These are phyloP conservation scores for Campylomormyrus numenius DNA, from an alignment of 2,113 vertebrate genomes.

Conservation along the genomic window DNA sequence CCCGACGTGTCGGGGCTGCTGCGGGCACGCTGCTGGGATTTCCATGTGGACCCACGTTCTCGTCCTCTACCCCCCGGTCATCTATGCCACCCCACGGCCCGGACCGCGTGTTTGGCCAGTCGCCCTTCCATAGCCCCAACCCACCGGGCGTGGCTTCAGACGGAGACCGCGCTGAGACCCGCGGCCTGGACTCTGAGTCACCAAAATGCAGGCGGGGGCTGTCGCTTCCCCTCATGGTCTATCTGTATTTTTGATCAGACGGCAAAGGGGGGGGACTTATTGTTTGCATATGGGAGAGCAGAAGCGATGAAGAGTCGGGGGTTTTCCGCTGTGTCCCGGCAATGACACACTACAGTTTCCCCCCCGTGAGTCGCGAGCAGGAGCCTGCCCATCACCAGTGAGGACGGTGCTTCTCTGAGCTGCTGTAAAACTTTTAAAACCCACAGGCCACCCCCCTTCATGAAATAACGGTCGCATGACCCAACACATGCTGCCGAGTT, in stretches of 20 bases:
- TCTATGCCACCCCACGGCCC: background rate
- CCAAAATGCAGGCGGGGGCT: background rate
- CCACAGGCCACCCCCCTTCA: constrained; percentile 26
- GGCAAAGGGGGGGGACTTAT: constrained; percentile 9
- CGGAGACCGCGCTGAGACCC: background rate
- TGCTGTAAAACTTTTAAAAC: constrained; percentile 26
- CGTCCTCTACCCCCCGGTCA: too few relatives aligned
- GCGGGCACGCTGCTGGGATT: constrained; percentile 15
- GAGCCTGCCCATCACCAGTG: background rate
- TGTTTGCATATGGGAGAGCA: constrained; percentile 23
- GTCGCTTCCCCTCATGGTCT: background rate
- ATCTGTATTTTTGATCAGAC: constrained; percentile 34
- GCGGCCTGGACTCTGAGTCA: background rate
- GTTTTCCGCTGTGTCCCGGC: constrained; percentile 29
- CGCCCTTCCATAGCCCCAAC: background rate
- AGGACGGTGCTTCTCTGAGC: background rate
- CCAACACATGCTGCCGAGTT: background rate
- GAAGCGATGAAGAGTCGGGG: constrained; percentile 23
- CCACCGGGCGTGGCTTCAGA: background rate
- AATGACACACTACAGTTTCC: constrained; percentile 22
- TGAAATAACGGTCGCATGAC: constrained; percentile 29
- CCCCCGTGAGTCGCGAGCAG: background rate
- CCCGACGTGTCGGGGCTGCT: constrained; percentile 54
- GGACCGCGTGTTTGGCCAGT: too few relatives aligned
- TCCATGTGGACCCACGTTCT: background rate